A percentile compares a stretch with the other conserved stretches of the same genome.
These are phyloP conservation scores for Pica pica DNA, from an alignment of 2,113 vertebrate genomes.

Conservation along the genomic window DNA sequence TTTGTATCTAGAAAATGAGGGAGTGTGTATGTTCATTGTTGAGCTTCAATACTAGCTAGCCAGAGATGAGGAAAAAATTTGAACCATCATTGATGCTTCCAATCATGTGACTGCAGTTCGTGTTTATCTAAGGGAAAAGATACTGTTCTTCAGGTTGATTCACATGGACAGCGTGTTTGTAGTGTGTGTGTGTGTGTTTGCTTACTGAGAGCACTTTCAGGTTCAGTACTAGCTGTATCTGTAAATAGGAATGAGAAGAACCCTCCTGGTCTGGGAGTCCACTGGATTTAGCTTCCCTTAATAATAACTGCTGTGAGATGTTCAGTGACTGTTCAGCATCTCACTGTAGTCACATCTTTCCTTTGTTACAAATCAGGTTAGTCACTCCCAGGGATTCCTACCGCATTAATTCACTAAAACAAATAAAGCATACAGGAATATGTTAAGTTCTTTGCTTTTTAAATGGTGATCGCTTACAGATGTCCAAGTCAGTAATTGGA, in stretches of 20 bases:
- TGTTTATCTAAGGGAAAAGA: background rate
- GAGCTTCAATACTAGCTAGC: background rate
- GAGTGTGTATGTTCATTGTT: background rate
- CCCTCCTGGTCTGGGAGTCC: background rate
- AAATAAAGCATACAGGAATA: background rate
- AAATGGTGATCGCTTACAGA: background rate
- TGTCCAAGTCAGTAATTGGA: background rate
- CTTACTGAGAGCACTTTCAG: background rate
- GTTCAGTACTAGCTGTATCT: background rate
- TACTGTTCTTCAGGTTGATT: background rate
- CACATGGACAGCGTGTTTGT: background rate
- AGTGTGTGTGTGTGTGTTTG: too few relatives aligned
- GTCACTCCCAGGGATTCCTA: background rate
- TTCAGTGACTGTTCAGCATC: background rate
- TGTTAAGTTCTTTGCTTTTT: background rate
- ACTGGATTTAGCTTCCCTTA: background rate
- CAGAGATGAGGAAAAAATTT: background rate
- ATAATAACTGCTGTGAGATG: accelerated
- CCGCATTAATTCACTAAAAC: background rate
- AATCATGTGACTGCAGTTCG: accelerated
- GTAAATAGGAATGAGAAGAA: background rate
- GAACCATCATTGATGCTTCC: background rate
- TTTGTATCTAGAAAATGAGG: background rate
- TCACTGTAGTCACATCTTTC: background rate
- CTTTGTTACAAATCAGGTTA: background rate